phyloP scores from a whole-genome alignment of 2,797 vertebrate genomes.

The Coluber constrictor region DNA sequence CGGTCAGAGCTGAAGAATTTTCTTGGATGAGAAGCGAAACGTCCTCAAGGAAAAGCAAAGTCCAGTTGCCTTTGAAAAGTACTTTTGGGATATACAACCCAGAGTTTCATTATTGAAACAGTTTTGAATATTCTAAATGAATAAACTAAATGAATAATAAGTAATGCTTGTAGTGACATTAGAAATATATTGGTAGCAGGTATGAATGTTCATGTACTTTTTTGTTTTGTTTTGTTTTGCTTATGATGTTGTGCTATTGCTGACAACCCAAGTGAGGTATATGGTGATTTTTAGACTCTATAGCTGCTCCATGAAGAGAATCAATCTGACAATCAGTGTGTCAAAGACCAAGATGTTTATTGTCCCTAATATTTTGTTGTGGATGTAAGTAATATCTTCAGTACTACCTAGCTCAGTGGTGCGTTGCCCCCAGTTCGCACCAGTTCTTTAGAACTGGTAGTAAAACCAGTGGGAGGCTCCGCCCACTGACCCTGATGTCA shows the following conservation, averaged over 20 bases:
- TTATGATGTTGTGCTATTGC: neutral
- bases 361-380: neutral
- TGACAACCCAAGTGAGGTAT: neutral
- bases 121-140: neutral
- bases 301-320: neutral
- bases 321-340: neutral
- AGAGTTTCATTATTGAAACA: neutral
- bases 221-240: neutral
- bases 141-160: neutral
- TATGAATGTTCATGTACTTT: neutral
- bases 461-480: too few relatives aligned
- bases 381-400: neutral
- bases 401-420: neutral
- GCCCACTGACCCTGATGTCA: too few relatives aligned
- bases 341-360: neutral
- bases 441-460: too few relatives aligned
- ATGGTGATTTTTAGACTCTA: neutral
- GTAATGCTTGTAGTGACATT: neutral
- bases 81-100: neutral
- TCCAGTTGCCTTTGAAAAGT: neutral
- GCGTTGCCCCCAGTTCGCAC: too few relatives aligned
- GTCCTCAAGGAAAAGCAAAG: neutral
- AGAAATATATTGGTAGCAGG: neutral
- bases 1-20: neutral
- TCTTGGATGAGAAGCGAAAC: neutral